Evolutionary conservation across 2,888 invertebrate genomes (phyloP), one percentile per base, ranked within the genome.

Genomic region (Euphydryas editha): DNA sequence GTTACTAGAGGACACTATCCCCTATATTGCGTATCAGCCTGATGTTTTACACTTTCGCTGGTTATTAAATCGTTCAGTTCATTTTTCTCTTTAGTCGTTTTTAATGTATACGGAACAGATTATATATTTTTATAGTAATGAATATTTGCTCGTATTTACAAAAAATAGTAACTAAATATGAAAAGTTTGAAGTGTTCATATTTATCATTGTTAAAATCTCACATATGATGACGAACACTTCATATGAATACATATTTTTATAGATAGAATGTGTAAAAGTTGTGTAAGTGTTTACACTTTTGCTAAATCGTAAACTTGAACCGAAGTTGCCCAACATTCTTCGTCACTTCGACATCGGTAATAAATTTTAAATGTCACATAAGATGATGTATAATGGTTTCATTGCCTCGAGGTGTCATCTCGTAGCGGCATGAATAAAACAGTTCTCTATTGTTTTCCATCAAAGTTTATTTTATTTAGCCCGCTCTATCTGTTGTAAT

Each of bases 291-390:
- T 54, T 54, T 54, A 36, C 17, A 17, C 17, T 36, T 54, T 17
- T 80, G 74, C 78, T 78, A 81, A 78, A 75, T 67, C 71, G 72
- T 72, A 75, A 71, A 71, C 71, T 75, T 73, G 20, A 42, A 2
- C 30, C 30, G 20, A 77, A 73, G 73, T 78, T 76, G 72, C 78
- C 79, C 80, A 81, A 83, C 80, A 82, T 82, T 79, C 82, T 86
- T 82, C 80, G 84, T 88, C 87, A 88, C 80, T 75, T 77, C 79
- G 83, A 82, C 86, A 82, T 81, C 78, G 80, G 82, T 83, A 86
- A 88, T 90, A 88, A 87, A 90, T 89, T 87, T 81, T 82, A 84
- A 88, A 88, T 87, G 87, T 87, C 89, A 86, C 82, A 81, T 79
- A 82, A 85, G 83, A 89, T 87, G 85, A 82, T 51, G 21, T 24